These are phyloP conservation scores for Passer domesticus DNA, from an alignment of 2,113 vertebrate genomes.

Conservation along the genomic window DNA sequence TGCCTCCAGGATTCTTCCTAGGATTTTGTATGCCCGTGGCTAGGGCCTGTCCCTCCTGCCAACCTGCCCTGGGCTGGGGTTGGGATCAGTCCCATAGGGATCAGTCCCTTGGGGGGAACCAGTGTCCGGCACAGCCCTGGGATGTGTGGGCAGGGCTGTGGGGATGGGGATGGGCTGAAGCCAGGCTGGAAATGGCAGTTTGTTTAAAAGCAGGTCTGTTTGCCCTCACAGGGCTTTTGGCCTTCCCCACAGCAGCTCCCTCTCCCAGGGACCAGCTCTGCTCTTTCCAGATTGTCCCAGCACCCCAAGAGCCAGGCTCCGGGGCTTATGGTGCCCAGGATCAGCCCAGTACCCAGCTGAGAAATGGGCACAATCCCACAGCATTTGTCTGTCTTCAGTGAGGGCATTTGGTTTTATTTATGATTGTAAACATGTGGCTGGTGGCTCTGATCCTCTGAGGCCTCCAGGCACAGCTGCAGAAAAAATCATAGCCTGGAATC, in stretches of 20 bases:
- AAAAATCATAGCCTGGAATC: constrained; percentile 1
- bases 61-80: background rate
- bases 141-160: background rate
- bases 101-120: background rate
- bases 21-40: background rate
- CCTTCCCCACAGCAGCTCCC: background rate
- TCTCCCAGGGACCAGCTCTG: background rate
- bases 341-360: background rate
- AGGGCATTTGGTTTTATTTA: background rate
- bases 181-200: background rate
- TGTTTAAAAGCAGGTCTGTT: background rate
- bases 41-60: background rate
- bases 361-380: background rate
- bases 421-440: background rate
- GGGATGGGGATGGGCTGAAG: background rate
- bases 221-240: background rate
- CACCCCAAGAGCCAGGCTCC: background rate
- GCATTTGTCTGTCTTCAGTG: background rate
- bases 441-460: background rate
- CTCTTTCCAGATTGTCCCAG: background rate
- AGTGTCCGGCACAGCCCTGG: rapidly evolving
- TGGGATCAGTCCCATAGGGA: background rate
- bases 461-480: constrained; percentile 16
- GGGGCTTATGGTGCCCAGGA: background rate
- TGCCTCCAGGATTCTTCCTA: background rate